A percentile compares a stretch with the other conserved stretches of the same genome.
phyloP scores from a whole-genome alignment of 2,113 vertebrate genomes.

The Callaeas wilsoni region DNA sequence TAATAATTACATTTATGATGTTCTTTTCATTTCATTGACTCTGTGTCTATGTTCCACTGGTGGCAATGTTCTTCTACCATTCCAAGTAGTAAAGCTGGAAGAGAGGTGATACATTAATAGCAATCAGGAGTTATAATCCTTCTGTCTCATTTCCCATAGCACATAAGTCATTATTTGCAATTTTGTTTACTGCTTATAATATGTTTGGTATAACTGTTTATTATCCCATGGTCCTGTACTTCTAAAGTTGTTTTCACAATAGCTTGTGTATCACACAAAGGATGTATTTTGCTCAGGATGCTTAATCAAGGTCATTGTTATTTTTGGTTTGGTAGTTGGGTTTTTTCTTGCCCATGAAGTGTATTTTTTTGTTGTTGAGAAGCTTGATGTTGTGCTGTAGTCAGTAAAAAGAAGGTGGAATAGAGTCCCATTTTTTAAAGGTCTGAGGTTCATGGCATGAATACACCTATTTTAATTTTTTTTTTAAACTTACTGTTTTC shows the following conservation, averaged over 20 bases:
- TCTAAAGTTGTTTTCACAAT: neutral
- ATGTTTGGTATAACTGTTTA: neutral
- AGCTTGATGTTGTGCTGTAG: neutral
- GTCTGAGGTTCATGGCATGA: neutral
- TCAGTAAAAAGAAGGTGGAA: neutral
- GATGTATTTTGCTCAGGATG: neutral
- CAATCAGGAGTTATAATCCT: neutral
- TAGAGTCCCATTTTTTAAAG: neutral
- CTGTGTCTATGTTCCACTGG: neutral
- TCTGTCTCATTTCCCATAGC: neutral
- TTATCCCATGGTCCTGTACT: neutral
- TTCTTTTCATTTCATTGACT: neutral
- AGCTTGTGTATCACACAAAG: neutral
- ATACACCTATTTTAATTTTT: neutral
- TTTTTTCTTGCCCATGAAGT: neutral
- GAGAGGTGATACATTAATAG: neutral
- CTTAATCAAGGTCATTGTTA: neutral
- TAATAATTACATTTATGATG: neutral
- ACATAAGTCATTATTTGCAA: neutral
- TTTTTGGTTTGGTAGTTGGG: neutral
- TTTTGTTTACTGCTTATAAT: neutral
- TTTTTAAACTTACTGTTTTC: neutral
- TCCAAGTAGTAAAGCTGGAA: neutral
- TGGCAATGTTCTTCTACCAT: neutral
- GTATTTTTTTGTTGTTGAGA: neutral